A percentile compares a stretch with the other conserved stretches of the same genome.
Conservation (phyloP, 2,888 invertebrate species). For the Polydrusus tereticollis region DNA sequence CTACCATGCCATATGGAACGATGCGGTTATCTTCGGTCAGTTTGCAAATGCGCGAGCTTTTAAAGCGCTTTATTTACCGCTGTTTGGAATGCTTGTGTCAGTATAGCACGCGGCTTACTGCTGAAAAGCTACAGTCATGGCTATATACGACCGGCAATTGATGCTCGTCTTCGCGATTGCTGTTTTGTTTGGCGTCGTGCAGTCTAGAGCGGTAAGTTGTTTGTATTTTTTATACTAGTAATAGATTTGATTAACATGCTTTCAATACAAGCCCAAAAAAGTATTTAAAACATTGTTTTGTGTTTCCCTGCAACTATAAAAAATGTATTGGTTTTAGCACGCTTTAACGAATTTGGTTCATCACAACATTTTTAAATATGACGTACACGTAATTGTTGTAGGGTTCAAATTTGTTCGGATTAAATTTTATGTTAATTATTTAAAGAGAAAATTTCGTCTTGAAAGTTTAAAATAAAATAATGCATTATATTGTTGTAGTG, state of each 20-base stretch:
- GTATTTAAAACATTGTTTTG: too few relatives aligned
- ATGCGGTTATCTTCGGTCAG: neutral
- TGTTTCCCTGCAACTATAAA: too few relatives aligned
- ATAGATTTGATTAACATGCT: neutral
- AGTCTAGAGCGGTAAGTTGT: conserved; percentile 33
- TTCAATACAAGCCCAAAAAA: too few relatives aligned
- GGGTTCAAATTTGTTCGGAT: too few relatives aligned
- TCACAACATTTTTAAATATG: too few relatives aligned
- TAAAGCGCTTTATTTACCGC: conserved; percentile 34
- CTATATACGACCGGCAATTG: conserved; percentile 8
- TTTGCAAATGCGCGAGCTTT: conserved; percentile 31
- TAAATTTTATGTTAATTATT: too few relatives aligned
- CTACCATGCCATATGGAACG: neutral
- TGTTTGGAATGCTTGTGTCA: conserved; percentile 17
- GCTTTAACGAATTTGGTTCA: too few relatives aligned
- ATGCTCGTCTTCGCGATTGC: conserved; percentile 35
- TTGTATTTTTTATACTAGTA: neutral
- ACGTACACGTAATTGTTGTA: too few relatives aligned
- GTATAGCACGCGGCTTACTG: conserved; percentile 31
- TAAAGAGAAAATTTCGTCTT: too few relatives aligned
- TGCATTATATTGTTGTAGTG: too few relatives aligned
- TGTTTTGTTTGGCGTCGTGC: conserved; percentile 31
- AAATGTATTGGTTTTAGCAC: too few relatives aligned
- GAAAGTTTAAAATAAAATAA: too few relatives aligned
- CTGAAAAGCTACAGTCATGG: conserved; percentile 17